phyloP scores from a whole-genome alignment of 2,113 vertebrate species.

The Syngnathus scovelli region DNA sequence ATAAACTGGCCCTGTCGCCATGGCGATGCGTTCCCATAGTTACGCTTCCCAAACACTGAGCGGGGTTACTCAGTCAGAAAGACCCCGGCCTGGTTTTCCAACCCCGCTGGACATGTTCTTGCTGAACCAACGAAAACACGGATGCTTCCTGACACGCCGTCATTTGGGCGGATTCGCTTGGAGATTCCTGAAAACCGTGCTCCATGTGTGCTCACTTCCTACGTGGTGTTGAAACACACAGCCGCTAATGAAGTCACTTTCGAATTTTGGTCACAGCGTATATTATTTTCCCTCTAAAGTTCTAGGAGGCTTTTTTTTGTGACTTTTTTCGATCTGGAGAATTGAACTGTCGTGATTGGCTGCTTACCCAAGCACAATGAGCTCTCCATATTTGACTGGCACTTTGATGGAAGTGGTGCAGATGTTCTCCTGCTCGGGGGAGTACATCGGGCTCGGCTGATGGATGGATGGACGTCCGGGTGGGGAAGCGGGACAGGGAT shows the following conservation, averaged over 20 bases:
- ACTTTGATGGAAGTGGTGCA: slow-evolving; percentile 90
- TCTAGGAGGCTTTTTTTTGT: not conserved
- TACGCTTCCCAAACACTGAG: not conserved
- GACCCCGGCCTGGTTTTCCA: not conserved
- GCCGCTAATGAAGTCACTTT: not conserved
- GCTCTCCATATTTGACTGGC: slow-evolving; percentile 97
- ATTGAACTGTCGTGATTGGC: not conserved
- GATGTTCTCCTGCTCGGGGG: slow-evolving; percentile 99
- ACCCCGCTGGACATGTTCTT: not conserved
- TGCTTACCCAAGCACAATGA: slow-evolving; percentile 98
- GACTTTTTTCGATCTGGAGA: too few species aligned
- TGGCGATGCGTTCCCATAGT: not conserved
- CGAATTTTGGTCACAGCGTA: too few species aligned
- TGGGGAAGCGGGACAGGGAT: slow-evolving; percentile 9
- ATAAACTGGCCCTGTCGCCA: not conserved
- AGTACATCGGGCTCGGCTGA: slow-evolving; percentile 91
- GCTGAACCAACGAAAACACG: not conserved
- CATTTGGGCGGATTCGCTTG: not conserved
- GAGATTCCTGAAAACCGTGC: not conserved
- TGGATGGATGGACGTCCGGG: slow-evolving; percentile 54
- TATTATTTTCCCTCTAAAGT: not conserved
- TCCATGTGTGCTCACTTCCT: slow-evolving; percentile 13
- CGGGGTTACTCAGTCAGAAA: not conserved
- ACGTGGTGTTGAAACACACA: not conserved
- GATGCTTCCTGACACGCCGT: not conserved